phyloP scores from a whole-genome alignment of 2,113 vertebrate genomes.

The Puntigrus tetrazona region DNA sequence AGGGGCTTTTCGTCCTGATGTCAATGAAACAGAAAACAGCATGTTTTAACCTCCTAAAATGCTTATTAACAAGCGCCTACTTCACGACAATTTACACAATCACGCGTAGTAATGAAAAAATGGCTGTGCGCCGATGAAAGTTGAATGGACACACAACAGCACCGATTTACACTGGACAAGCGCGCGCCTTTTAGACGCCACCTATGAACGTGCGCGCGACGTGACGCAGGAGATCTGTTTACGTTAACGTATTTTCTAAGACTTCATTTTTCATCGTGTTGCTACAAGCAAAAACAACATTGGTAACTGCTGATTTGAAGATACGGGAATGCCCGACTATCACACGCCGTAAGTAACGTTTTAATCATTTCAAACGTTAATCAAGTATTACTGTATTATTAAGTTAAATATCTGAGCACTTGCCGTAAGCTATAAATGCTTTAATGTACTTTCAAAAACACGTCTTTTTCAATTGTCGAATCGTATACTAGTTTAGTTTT shows the following conservation, averaged over 20 bases:
- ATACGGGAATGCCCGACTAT: neutral
- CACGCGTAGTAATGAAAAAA: neutral
- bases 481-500: neutral
- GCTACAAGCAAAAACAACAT: neutral
- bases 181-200: neutral
- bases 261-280: neutral
- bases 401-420: neutral
- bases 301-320: neutral
- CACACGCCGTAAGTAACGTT: neutral
- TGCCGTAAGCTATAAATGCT: neutral
- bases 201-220: neutral
- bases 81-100: neutral
- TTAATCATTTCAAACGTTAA: neutral
- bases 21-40: neutral
- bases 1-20: neutral
- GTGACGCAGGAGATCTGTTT: neutral
- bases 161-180: neutral
- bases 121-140: neutral
- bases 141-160: neutral
- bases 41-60: neutral
- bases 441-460: conserved; percentile 3
- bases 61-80: neutral
- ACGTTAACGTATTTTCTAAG: neutral
- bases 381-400: neutral
- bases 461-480: neutral